Percentiles rank a stretch among this genome's conserved stretches.
Evolutionary conservation across 2,797 vertebrate genomes (phyloP).

Genomic region (Arvicola amphibius): DNA sequence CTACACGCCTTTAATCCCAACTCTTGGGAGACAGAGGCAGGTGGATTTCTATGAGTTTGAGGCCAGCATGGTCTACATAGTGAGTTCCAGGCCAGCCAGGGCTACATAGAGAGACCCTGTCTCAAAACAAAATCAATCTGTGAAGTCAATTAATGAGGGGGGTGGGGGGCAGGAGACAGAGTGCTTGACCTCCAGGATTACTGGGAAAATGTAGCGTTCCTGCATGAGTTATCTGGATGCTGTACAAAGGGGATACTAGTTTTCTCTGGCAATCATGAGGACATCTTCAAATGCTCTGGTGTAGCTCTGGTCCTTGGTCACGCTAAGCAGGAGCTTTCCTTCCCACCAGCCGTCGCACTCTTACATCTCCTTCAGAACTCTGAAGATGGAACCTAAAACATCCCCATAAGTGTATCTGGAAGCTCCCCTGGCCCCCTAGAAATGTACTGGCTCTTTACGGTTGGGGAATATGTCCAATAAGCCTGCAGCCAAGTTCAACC

Average conservation of each 20-base stretch:
- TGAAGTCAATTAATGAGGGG: background rate
- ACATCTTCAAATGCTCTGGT: background rate
- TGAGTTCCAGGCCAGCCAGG: background rate
- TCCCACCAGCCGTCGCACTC: background rate
- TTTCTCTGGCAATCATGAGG: background rate
- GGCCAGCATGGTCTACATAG: background rate
- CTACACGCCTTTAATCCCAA: background rate
- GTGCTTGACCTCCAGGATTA: background rate
- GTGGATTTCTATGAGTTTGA: background rate
- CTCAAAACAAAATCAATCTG: background rate
- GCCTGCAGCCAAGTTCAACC: background rate
- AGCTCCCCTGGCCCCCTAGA: background rate
- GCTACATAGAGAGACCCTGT: background rate
- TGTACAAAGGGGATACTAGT: background rate
- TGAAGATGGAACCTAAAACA: conserved; percentile 31
- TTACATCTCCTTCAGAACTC: background rate
- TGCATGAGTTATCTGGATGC: background rate
- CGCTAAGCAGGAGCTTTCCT: background rate
- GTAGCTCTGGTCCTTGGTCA: background rate
- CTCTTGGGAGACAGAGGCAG: background rate
- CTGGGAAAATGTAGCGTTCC: background rate
- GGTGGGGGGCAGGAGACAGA: background rate
- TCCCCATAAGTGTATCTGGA: background rate
- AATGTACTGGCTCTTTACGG: background rate
- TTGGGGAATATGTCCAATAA: background rate